Evolutionary conservation across 2,113 vertebrate genomes (phyloP).

Genomic region (Martes martes): DNA sequence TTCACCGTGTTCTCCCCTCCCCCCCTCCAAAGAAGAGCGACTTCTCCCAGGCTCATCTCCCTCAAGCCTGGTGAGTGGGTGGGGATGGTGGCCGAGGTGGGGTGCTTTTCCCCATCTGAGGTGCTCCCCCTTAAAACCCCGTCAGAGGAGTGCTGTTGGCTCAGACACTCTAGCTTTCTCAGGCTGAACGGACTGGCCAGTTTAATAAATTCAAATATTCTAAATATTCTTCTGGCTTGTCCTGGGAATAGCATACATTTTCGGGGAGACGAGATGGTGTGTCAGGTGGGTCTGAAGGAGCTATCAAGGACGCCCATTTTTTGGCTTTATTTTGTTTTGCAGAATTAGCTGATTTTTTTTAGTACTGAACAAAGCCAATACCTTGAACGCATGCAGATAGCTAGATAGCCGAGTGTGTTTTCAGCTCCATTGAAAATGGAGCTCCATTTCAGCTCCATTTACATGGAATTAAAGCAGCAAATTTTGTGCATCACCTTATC

Average conservation of each 20-base stretch:
- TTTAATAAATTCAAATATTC: not conserved
- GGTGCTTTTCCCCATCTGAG: too few relatives aligned
- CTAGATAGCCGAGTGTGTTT: not conserved
- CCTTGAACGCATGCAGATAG: not conserved
- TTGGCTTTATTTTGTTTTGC: not conserved
- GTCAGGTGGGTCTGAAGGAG: not conserved
- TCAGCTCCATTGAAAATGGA: not conserved
- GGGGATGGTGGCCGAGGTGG: too few relatives aligned
- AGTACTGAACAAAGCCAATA: not conserved
- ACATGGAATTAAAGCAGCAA: not conserved
- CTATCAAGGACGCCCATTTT: not conserved
- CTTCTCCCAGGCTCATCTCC: not conserved
- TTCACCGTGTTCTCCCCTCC: fast-evolving
- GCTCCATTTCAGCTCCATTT: not conserved
- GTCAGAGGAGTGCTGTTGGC: not conserved
- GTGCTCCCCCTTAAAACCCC: not conserved
- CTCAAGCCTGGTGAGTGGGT: not conserved
- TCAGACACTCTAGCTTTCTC: not conserved
- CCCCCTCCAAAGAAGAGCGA: too few relatives aligned
- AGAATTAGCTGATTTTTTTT: not conserved
- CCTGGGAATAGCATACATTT: not conserved
- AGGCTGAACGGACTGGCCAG: too few relatives aligned
- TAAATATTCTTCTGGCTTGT: not conserved
- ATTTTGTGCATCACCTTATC: not conserved
- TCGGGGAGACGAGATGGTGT: not conserved